phyloP scores from a whole-genome alignment of 2,797 vertebrate genomes.

The Enteromius fasciolatus region DNA sequence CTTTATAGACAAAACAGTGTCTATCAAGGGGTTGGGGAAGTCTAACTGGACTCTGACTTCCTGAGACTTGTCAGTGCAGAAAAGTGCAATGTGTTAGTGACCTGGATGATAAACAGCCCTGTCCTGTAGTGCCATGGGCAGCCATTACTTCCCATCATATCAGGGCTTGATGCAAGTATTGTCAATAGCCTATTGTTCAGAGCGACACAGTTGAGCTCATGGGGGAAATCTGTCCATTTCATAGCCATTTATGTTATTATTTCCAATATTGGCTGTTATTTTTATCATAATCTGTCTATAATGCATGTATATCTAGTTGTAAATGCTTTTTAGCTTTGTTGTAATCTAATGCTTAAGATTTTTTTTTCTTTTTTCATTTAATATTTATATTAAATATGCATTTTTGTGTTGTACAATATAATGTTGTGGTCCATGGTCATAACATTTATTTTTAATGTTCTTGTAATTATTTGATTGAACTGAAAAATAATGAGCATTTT shows the following conservation, averaged over 20 bases:
- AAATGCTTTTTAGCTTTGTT: background rate
- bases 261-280: background rate
- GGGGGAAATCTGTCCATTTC: background rate
- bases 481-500: background rate
- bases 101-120: conserved; percentile 20
- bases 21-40: conserved; percentile 17
- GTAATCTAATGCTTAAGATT: background rate
- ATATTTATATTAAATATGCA: background rate
- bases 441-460: too few relatives aligned
- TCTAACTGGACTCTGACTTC: conserved; percentile 36
- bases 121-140: background rate
- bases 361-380: background rate
- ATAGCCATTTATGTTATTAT: background rate
- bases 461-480: background rate
- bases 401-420: background rate
- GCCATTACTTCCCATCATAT: conserved; percentile 12
- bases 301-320: background rate
- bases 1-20: conserved; percentile 36
- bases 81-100: background rate
- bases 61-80: conserved; percentile 23
- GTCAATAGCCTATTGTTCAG: background rate
- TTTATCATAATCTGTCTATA: background rate
- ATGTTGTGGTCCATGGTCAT: too few relatives aligned
- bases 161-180: background rate
- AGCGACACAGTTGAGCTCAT: background rate